These are phyloP conservation scores for Acanthosepion pharaonis DNA, from an alignment of 2,888 invertebrate species.

Conservation along the genomic window DNA sequence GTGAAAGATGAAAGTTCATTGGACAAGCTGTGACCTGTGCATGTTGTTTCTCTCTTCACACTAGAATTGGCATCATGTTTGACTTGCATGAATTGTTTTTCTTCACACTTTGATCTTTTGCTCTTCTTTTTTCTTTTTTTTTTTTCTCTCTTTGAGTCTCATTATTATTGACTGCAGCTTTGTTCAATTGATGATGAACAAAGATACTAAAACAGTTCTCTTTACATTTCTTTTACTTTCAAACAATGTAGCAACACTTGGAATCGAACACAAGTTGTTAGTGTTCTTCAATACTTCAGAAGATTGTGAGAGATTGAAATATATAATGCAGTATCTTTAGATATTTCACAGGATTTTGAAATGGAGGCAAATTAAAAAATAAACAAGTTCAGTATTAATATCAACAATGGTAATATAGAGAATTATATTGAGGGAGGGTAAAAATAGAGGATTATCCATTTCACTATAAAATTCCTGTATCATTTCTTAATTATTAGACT, in stretches of 20 bases:
- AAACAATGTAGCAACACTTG: neutral
- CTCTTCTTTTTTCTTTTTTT: neutral
- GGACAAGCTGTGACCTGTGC: conserved; percentile 8
- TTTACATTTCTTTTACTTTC: neutral
- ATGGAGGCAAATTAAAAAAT: too few species aligned
- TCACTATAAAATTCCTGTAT: too few species aligned
- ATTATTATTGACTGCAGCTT: neutral
- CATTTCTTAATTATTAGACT: too few species aligned
- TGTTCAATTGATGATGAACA: neutral
- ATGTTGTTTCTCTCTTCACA: neutral
- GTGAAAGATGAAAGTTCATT: conserved; percentile 9
- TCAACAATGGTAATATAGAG: too few species aligned
- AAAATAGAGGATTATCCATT: too few species aligned
- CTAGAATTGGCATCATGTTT: neutral
- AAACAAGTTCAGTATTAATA: too few species aligned
- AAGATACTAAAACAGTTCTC: neutral
- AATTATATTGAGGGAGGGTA: too few species aligned
- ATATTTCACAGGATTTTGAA: too few species aligned
- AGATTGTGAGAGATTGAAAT: neutral
- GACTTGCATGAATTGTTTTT: neutral
- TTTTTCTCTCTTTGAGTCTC: neutral
- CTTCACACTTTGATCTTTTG: neutral
- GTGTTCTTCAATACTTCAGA: neutral
- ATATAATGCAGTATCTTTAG: neutral
- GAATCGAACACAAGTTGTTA: neutral